phyloP scores from a whole-genome alignment of 2,888 invertebrate species.

The Eilema caniola region DNA sequence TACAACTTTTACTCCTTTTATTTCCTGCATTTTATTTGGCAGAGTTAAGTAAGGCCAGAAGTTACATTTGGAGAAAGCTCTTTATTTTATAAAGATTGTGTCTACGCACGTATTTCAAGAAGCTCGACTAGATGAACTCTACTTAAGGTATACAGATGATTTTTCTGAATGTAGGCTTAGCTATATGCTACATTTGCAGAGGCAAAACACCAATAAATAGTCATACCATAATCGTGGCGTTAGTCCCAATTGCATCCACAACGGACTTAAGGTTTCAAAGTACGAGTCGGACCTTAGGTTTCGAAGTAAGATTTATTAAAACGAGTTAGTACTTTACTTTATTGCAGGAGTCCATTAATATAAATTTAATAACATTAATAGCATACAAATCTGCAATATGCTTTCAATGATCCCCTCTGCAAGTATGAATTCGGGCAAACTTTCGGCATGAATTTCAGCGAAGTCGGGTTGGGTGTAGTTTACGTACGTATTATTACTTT shows the following conservation, averaged over 20 bases:
- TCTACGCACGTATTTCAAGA: not conserved
- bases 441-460: not conserved
- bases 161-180: too few relatives aligned
- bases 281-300: too few relatives aligned
- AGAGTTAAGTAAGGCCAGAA: not conserved
- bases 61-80: not conserved
- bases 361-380: not conserved
- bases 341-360: not conserved
- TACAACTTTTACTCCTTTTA: conserved; percentile 27
- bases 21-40: conserved; percentile 27
- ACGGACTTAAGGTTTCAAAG: too few relatives aligned
- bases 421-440: not conserved
- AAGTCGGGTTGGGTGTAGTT: not conserved
- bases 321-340: too few relatives aligned
- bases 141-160: not conserved
- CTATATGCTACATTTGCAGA: too few relatives aligned
- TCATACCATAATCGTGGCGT: too few relatives aligned
- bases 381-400: not conserved
- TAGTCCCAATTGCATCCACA: too few relatives aligned
- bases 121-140: not conserved
- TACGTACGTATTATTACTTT: too few relatives aligned
- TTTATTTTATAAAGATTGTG: not conserved
- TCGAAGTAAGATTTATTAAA: too few relatives aligned
- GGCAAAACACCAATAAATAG: too few relatives aligned
- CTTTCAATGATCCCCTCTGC: not conserved